These are phyloP conservation scores for Rhodeus uyekii DNA, from an alignment of 2,797 vertebrate species.

Conservation along the genomic window DNA sequence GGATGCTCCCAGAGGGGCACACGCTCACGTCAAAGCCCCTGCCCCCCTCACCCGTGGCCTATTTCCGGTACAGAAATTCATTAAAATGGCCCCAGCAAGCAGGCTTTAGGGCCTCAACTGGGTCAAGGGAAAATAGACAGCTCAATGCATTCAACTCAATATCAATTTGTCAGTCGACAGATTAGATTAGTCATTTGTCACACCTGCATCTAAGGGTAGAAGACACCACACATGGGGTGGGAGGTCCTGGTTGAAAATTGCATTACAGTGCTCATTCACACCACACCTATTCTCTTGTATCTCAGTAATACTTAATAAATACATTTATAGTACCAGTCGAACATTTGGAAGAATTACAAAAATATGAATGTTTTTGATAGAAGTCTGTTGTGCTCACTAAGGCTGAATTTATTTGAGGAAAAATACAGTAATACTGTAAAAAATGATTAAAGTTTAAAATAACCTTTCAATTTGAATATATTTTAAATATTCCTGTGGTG, in stretches of 20 bases:
- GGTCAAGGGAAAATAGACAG: constrained; percentile 47
- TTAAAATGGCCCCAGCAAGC: constrained; percentile 41
- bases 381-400: background rate
- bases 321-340: background rate
- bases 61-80: constrained; percentile 60
- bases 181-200: background rate
- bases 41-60: constrained; percentile 61
- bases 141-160: constrained; percentile 16
- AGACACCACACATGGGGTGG: background rate
- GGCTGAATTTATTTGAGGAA: background rate
- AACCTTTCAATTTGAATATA: background rate
- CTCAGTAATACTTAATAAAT: background rate
- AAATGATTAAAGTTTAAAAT: background rate
- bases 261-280: background rate
- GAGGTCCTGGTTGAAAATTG: background rate
- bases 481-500: background rate
- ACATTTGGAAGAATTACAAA: background rate
- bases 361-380: background rate
- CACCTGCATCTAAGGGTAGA: background rate
- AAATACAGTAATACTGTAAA: background rate
- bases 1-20: constrained; percentile 62
- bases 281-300: background rate
- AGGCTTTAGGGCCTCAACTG: constrained; percentile 44
- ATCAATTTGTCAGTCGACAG: constrained; percentile 8
- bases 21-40: constrained; percentile 54